phyloP scores from a whole-genome alignment of 92 coral and sea anemone genomes.

The Pocillopora grandis region DNA sequence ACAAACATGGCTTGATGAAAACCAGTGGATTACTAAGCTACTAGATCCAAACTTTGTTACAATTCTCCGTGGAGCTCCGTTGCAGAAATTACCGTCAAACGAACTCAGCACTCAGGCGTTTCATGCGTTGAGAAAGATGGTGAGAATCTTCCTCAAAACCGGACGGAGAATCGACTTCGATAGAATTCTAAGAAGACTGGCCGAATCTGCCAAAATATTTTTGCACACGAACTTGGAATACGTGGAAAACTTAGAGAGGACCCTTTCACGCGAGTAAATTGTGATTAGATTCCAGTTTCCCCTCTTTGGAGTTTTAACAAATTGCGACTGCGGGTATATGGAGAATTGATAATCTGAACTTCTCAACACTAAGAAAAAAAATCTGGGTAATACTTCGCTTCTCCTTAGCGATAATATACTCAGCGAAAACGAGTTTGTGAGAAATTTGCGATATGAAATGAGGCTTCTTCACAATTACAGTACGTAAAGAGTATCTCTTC shows the following conservation, averaged over 20 bases:
- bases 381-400: not conserved
- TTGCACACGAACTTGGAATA: constrained; percentile 32
- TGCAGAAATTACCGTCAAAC: constrained; percentile 22
- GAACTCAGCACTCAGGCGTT: constrained; percentile 41
- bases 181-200: constrained; percentile 56
- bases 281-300: not conserved
- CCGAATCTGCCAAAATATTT: constrained; percentile 55
- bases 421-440: not conserved
- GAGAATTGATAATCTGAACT: not conserved
- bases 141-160: constrained; percentile 56
- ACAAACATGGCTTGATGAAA: constrained; percentile 60
- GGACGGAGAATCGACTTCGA: constrained; percentile 64
- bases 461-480: not conserved
- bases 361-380: too few species aligned
- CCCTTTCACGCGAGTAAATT: constrained; percentile 8
- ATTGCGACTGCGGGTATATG: not conserved
- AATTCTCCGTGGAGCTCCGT: constrained; percentile 55
- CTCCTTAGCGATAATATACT: not conserved
- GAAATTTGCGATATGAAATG: not conserved
- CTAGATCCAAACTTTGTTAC: constrained; percentile 53
- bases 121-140: constrained; percentile 59
- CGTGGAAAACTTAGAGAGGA: constrained; percentile 36
- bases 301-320: not conserved
- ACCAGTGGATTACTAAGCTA: constrained; percentile 59
- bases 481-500: not conserved